Evolutionary conservation across 1,140 invertebrate genomes (phyloP), one percentile per base, ranked within the genome.

Genomic region (Drosophila sturtevanti): DNA sequence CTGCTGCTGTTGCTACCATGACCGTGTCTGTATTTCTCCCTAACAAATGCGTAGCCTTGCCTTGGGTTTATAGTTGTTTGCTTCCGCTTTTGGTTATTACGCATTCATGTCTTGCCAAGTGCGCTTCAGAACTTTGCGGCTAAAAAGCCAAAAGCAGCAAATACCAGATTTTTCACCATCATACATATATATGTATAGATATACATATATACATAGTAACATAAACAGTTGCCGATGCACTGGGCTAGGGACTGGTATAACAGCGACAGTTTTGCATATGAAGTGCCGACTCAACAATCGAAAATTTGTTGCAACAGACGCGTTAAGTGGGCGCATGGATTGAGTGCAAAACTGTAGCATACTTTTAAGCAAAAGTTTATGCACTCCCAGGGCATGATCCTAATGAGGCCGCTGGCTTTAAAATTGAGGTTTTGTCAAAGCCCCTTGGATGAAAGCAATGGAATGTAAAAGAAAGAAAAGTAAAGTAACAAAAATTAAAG

Each of bases 41-140:
- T 35, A 58, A 52, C 59, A 63, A 56, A 60, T 74, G 74, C 27
- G 65, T 79, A 62, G 54, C 59, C 74, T 68, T 68, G 79, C 72
- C 79, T 77, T 82, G 84, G 63, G 79, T 79, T 86, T 82, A 81
- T 89, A 81, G 84, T 82, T 87, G 84, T 79, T 82, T 82, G 82
- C 82, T 86, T 86, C 82, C 82, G 82, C 82, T 86, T 86, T 86
- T 89, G 79, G 84, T 86, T 86, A 86, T 86, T 86, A 86, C 82
- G 82, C 82, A 86, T 86, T 86, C 82, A 86, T 86, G 82, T 86
- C 82, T 86, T 86, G 82, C 82, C 79, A 82, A 86, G 82, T 89
- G 82, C 82, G 84, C 84, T 89, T 82, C 84, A 86, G 56, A 86
- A 86, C 71, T 82, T 86, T 82, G 75, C 76, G 54, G 34, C 51